phyloP scores from a whole-genome alignment of 2,113 vertebrate genomes.

The Pagrus major region DNA sequence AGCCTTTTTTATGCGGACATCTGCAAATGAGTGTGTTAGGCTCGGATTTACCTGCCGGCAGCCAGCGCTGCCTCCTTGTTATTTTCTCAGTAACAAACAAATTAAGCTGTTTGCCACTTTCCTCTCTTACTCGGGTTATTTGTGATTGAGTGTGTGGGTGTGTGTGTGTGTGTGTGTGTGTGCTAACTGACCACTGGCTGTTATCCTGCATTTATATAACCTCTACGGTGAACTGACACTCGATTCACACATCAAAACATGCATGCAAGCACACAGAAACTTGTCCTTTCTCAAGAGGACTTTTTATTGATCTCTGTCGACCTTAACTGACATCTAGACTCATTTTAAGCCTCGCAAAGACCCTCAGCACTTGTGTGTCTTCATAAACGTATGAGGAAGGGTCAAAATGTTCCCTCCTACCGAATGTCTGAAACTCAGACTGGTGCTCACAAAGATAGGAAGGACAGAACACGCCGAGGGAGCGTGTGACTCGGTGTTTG shows the following conservation, averaged over 20 bases:
- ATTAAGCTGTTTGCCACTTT: conserved; percentile 38
- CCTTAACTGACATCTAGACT: not conserved
- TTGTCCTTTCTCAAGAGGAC: not conserved
- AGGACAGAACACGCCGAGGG: not conserved
- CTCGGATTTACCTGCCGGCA: conserved; percentile 50
- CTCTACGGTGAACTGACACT: conserved; percentile 13
- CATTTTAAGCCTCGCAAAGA: not conserved
- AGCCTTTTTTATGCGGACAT: conserved; percentile 27
- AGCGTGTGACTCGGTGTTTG: conserved; percentile 28
- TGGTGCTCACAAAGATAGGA: not conserved
- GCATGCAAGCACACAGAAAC: conserved; percentile 1
- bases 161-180: not conserved
- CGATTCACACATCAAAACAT: not conserved
- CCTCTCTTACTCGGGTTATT: conserved; percentile 26
- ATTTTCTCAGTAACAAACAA: conserved; percentile 53
- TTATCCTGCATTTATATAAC: conserved; percentile 32
- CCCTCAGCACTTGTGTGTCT: not conserved
- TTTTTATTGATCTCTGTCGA: not conserved
- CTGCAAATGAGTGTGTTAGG: conserved; percentile 44
- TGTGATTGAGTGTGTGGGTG: not conserved
- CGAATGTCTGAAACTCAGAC: not conserved
- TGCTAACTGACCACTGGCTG: not conserved
- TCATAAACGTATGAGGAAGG: not conserved
- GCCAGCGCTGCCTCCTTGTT: conserved; percentile 21
- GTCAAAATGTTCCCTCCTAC: not conserved